These are phyloP conservation scores for Pleuronectes platessa DNA, from an alignment of 2,113 vertebrate genomes.

Conservation along the genomic window DNA sequence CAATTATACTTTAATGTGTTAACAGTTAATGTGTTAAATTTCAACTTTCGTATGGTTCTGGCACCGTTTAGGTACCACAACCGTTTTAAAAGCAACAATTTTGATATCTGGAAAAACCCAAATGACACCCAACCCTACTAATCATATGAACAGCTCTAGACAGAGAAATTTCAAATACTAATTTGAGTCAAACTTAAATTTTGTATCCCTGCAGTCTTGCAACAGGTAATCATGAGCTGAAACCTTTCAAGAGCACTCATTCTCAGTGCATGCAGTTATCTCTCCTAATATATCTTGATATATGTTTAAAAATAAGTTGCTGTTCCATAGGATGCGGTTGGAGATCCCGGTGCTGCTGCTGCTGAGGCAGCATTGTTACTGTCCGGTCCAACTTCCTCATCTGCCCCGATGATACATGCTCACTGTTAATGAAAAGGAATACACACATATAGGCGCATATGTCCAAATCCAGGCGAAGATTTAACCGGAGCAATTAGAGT, in stretches of 20 bases:
- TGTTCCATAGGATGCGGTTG: constrained; percentile 19
- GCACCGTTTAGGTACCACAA: too few species aligned
- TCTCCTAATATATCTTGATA: constrained; percentile 5
- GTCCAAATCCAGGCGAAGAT: constrained; percentile 26
- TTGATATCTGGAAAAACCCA: too few species aligned
- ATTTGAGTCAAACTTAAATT: constrained; percentile 33
- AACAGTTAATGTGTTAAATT: too few species aligned
- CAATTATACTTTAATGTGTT: too few species aligned
- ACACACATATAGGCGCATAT: constrained; percentile 1
- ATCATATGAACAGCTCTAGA: too few species aligned
- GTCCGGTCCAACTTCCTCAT: constrained; percentile 50
- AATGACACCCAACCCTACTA: too few species aligned
- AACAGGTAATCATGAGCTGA: background rate
- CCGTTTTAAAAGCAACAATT: too few species aligned
- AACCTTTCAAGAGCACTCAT: background rate
- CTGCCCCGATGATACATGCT: constrained; percentile 42
- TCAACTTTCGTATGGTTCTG: too few species aligned
- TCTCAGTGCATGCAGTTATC: background rate
- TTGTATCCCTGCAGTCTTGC: constrained; percentile 20
- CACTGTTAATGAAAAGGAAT: constrained; percentile 61
- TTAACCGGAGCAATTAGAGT: constrained; percentile 56
- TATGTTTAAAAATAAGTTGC: constrained; percentile 1
- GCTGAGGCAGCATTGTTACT: constrained; percentile 45
- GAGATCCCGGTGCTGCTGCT: constrained; percentile 22
- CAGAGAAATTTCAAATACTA: constrained; percentile 22